These are phyloP conservation scores for Loripinus fragilis DNA, from an alignment of 2,888 invertebrate genomes.

Conservation along the genomic window DNA sequence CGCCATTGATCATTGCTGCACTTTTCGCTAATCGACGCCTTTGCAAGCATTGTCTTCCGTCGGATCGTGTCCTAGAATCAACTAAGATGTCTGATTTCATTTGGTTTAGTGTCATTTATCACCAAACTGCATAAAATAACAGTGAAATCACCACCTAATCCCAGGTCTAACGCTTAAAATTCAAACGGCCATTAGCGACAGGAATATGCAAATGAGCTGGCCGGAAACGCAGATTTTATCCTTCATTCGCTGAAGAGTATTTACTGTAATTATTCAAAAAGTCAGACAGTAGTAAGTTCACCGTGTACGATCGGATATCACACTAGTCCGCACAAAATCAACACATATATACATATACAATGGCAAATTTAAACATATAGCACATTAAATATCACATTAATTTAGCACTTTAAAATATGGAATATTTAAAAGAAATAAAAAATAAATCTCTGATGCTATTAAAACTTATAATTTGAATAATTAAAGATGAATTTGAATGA, in stretches of 20 bases:
- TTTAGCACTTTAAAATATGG: no score
- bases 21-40: slow-evolving; percentile 70
- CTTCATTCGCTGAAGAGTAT: not conserved
- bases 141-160: not conserved
- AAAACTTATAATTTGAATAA: no score
- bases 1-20: slow-evolving; percentile 68
- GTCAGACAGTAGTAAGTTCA: no score
- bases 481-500: no score
- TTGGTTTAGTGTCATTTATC: slow-evolving; percentile 17
- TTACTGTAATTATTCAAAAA: no score
- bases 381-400: no score
- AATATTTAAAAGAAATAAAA: no score
- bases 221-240: slow-evolving; percentile 37
- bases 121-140: not conserved
- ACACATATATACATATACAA: no score
- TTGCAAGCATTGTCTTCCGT: slow-evolving; percentile 62
- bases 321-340: no score
- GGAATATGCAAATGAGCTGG: slow-evolving; percentile 61
- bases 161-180: not conserved
- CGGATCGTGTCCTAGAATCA: slow-evolving; percentile 63
- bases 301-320: no score
- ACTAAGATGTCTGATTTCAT: slow-evolving; percentile 66
- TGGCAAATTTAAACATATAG: no score
- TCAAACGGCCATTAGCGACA: slow-evolving; percentile 35
- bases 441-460: no score